Evolutionary conservation across 1,140 invertebrate genomes (phyloP).

Genomic region (Metopolophium dirhodum): DNA sequence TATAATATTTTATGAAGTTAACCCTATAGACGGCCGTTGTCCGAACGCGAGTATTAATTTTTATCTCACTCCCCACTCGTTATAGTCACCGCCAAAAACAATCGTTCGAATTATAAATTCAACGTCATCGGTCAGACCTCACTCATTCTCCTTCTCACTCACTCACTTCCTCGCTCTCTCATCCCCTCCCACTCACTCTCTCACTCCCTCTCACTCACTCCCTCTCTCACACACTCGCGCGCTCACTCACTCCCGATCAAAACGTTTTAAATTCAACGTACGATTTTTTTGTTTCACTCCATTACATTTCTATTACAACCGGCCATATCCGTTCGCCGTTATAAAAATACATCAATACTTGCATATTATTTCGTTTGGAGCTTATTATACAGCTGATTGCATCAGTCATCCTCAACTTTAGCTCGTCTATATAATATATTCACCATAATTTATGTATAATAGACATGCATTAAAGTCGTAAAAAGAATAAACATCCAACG

Average conservation of each 20-base stretch:
- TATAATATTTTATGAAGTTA: not conserved
- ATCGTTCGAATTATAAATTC: not conserved
- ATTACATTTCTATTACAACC: not conserved
- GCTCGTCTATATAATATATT: not conserved
- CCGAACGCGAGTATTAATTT: not conserved
- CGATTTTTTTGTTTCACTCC: not conserved
- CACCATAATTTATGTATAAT: not conserved
- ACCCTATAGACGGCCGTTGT: not conserved
- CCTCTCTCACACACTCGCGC: not conserved
- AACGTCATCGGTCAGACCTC: not conserved
- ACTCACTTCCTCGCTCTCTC: too few relatives aligned
- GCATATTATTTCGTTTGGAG: not conserved
- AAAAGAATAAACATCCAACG: conserved; percentile 9
- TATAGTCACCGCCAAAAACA: not conserved
- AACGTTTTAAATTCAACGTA: conserved; percentile 30
- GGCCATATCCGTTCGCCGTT: not conserved
- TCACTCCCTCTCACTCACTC: not conserved
- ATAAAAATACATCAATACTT: not conserved
- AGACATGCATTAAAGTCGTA: not conserved
- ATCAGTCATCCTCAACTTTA: not conserved
- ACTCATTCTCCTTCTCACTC: not conserved
- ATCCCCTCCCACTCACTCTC: not conserved
- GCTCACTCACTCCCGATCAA: not conserved
- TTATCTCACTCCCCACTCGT: not conserved
- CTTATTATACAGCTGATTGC: not conserved